These are phyloP conservation scores for Alexandromys fortis DNA, from an alignment of 2,113 vertebrate genomes.

Conservation along the genomic window DNA sequence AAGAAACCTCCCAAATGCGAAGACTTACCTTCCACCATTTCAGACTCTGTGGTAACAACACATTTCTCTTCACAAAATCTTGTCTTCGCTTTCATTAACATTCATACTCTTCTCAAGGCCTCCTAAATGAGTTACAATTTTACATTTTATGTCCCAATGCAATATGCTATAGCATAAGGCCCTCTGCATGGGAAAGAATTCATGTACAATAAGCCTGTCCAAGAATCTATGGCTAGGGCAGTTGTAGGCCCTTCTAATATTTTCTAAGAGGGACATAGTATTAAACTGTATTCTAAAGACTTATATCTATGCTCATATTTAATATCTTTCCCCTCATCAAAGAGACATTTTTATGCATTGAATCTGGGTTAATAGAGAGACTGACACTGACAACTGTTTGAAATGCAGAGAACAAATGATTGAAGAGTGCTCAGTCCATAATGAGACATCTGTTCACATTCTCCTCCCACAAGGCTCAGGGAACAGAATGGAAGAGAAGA, in stretches of 20 bases:
- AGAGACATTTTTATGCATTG: neutral
- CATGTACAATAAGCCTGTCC: too few species aligned
- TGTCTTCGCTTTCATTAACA: neutral
- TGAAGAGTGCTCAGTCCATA: neutral
- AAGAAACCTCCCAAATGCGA: neutral
- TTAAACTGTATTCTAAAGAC: neutral
- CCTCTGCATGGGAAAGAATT: neutral
- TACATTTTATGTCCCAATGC: neutral
- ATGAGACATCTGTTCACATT: neutral
- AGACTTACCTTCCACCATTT: neutral
- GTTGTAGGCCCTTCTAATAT: neutral
- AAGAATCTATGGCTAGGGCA: neutral
- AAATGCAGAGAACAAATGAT: neutral
- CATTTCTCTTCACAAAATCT: neutral
- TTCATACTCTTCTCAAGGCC: neutral
- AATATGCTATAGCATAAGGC: neutral
- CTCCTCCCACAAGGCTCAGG: neutral
- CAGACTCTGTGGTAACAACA: neutral
- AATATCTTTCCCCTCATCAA: neutral
- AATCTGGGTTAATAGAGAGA: neutral
- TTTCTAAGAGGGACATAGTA: neutral
- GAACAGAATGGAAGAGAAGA: neutral
- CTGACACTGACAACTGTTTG: neutral
- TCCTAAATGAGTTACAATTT: neutral
- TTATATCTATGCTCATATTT: too few species aligned